Conservation (phyloP, 2,888 invertebrate genomes). For the Pseudolycoriella hygida region DNA sequence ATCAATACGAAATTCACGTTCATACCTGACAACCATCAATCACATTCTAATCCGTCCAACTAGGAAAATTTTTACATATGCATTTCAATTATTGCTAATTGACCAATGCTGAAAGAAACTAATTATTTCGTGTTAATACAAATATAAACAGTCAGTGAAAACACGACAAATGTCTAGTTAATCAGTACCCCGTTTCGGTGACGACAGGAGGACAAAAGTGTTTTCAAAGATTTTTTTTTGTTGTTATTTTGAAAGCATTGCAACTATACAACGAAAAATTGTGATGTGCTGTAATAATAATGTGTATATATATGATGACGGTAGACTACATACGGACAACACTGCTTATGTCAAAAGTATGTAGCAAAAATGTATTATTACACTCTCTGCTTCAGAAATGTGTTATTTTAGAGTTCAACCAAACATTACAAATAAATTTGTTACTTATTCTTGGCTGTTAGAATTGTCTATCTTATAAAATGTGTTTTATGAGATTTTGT, state of each 20-base stretch:
- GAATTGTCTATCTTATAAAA: no score
- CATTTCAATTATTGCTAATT: constrained; percentile 1
- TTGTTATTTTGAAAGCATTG: no score
- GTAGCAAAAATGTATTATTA: neutral
- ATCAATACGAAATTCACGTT: no score
- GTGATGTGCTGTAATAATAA: no score
- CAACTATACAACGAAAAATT: no score
- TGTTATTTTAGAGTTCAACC: neutral
- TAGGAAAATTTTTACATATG: neutral
- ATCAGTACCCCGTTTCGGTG: neutral
- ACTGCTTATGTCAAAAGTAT: no score
- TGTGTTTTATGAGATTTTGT: no score
- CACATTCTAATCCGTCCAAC: no score
- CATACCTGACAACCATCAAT: no score
- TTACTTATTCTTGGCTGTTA: neutral
- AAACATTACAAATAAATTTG: neutral
- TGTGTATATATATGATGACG: no score
- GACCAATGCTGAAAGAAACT: neutral
- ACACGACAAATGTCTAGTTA: constrained; percentile 1
- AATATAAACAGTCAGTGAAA: neutral
- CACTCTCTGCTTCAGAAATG: neutral
- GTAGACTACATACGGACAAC: no score
- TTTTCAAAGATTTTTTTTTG: no score
- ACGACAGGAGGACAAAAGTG: neutral
- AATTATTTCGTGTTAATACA: neutral